A percentile compares a stretch with the other conserved stretches of the same genome.
Conservation (phyloP, 92 coral and sea anemone species). For the Isaurus tuberculatus region DNA sequence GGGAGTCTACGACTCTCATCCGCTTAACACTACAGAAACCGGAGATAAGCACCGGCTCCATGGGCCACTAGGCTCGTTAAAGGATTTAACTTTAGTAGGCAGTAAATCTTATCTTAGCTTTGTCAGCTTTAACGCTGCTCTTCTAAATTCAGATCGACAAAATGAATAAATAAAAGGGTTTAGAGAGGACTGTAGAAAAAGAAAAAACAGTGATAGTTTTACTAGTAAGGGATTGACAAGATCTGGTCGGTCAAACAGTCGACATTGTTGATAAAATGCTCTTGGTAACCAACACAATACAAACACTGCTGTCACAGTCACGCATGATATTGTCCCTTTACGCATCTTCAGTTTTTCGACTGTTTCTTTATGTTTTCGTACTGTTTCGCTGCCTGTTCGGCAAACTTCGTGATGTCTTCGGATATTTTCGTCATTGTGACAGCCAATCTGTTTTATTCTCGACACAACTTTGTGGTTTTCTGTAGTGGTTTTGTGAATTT, state of each 20-base stretch:
- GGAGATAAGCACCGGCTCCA: too few species aligned
- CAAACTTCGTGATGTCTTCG: background rate
- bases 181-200: slow-evolving; percentile 66
- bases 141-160: slow-evolving; percentile 66
- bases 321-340: slow-evolving; percentile 76
- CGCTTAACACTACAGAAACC: too few species aligned
- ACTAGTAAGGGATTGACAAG: slow-evolving; percentile 58
- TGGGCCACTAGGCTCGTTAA: too few species aligned
- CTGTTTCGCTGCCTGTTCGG: background rate
- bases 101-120: background rate
- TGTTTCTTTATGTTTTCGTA: background rate
- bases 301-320: slow-evolving; percentile 64
- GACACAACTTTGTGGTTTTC: background rate
- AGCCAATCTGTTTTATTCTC: background rate
- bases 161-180: slow-evolving; percentile 75
- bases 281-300: slow-evolving; percentile 75
- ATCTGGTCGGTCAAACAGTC: slow-evolving; percentile 59
- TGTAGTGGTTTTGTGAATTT: background rate
- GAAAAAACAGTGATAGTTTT: slow-evolving; percentile 59
- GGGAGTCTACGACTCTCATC: too few species aligned
- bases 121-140: slow-evolving; percentile 45
- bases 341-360: slow-evolving; percentile 39
- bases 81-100: too few species aligned
- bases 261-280: slow-evolving; percentile 59
- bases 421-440: background rate